A percentile compares a stretch with the other conserved stretches of the same genome.
These are phyloP conservation scores for Lycocorax pyrrhopterus DNA, from an alignment of 2,113 vertebrate species.

Conservation along the genomic window DNA sequence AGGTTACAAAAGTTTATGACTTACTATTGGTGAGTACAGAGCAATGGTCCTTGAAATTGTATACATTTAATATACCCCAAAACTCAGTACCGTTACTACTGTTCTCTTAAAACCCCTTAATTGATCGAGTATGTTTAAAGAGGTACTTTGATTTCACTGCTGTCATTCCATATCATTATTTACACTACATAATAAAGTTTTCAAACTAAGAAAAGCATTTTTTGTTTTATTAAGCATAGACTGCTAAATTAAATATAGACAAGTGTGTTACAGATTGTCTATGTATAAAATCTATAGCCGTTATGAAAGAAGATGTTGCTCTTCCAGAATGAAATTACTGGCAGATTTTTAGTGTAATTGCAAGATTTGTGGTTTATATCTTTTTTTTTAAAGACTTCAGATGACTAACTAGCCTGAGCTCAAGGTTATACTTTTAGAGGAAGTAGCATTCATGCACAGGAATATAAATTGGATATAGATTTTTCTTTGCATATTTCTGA, in stretches of 20 bases:
- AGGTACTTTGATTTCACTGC: neutral
- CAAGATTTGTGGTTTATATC: neutral
- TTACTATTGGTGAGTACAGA: neutral
- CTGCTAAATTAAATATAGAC: neutral
- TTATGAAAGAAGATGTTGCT: neutral
- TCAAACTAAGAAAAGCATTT: neutral
- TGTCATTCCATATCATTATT: neutral
- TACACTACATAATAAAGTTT: neutral
- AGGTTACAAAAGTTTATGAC: neutral
- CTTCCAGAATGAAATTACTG: neutral
- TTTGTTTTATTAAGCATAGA: neutral
- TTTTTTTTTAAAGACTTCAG: neutral
- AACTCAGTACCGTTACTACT: neutral
- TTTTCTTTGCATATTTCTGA: neutral
- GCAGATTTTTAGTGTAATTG: neutral
- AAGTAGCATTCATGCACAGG: neutral
- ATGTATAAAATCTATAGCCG: neutral
- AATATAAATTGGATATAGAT: neutral
- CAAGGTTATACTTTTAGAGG: neutral
- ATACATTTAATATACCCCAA: neutral
- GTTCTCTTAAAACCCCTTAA: neutral
- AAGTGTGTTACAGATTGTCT: neutral
- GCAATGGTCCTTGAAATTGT: neutral
- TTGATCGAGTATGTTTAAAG: neutral
- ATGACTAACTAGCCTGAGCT: neutral